Percentiles rank a stretch among this genome's conserved stretches.
Conservation (phyloP, 2,888 invertebrate species). For the Seladonia tumulorum region DNA sequence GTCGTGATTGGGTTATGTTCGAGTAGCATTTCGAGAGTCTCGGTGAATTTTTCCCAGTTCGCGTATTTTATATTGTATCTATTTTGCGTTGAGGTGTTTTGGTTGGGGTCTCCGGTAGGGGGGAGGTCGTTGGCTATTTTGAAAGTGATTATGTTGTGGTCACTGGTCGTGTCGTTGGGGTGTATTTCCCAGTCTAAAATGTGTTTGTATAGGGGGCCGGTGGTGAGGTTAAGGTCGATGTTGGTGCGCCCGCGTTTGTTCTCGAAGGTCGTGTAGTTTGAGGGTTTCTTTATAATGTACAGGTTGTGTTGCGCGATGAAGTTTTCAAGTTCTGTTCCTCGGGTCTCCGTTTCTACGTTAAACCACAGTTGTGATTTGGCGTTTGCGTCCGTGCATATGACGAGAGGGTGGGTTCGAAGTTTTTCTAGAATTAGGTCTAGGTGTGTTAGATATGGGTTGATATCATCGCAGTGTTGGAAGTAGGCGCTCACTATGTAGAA, state of each 20-base stretch:
- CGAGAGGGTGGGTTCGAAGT: neutral
- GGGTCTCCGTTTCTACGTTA: no score
- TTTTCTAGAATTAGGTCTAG: neutral
- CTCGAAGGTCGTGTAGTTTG: no score
- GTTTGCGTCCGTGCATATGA: slow-evolving; percentile 12
- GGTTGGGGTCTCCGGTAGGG: neutral
- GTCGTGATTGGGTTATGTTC: neutral
- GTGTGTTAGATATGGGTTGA: slow-evolving; percentile 12
- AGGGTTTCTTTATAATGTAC: no score
- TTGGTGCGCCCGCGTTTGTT: no score
- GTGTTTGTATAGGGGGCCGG: no score
- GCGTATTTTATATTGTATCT: neutral
- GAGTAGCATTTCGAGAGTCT: neutral
- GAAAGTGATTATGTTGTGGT: no score
- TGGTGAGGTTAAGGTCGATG: no score
- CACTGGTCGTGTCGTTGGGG: no score
- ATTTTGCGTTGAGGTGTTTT: neutral
- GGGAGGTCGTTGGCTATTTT: no score
- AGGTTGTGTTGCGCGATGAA: no score
- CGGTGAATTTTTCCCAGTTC: neutral
- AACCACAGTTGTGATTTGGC: slow-evolving; percentile 31
- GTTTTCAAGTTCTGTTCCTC: no score
- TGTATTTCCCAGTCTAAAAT: no score
- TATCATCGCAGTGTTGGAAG: slow-evolving; percentile 7
- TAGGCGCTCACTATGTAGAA: neutral